phyloP scores from a whole-genome alignment of 2,113 vertebrate genomes.

The Hymenochirus boettgeri region DNA sequence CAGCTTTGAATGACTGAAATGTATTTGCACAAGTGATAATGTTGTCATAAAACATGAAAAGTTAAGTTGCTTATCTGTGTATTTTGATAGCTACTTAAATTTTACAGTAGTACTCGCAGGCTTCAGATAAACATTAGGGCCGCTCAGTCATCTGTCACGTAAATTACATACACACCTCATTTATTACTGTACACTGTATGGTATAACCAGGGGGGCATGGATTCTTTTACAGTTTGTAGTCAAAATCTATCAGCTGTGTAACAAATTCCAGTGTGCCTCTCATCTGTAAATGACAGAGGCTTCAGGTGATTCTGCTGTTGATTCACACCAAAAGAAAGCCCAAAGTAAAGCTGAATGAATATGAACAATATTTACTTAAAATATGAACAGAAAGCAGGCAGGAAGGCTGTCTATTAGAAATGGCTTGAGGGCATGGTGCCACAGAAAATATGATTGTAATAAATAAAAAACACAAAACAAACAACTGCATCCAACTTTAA shows the following conservation, averaged over 20 bases:
- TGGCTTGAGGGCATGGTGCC: no score
- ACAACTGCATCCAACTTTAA: no score
- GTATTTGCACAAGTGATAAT: conserved; percentile 67
- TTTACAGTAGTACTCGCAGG: conserved; percentile 67
- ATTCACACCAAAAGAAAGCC: no score
- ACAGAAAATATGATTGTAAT: no score
- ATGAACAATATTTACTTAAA: no score
- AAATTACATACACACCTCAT: conserved; percentile 71
- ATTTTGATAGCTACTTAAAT: conserved; percentile 75
- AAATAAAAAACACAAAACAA: no score
- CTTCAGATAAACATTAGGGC: conserved; percentile 59
- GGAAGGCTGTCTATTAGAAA: no score
- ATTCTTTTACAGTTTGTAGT: conserved; percentile 47
- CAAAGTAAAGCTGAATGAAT: no score
- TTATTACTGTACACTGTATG: conserved; percentile 52
- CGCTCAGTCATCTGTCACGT: conserved; percentile 59
- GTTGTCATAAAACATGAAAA: conserved; percentile 69
- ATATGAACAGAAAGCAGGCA: no score
- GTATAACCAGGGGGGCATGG: conserved; percentile 53
- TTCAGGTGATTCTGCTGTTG: no score
- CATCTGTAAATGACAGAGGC: conserved; percentile 34
- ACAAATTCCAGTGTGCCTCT: conserved; percentile 45
- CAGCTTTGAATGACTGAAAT: conserved; percentile 58
- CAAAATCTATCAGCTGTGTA: conserved; percentile 42
- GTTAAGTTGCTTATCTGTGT: conserved; percentile 72